These are phyloP conservation scores for Hippasteria phrygiana DNA, from an alignment of 53 echinoderm and acorn worm species.

Conservation along the genomic window DNA sequence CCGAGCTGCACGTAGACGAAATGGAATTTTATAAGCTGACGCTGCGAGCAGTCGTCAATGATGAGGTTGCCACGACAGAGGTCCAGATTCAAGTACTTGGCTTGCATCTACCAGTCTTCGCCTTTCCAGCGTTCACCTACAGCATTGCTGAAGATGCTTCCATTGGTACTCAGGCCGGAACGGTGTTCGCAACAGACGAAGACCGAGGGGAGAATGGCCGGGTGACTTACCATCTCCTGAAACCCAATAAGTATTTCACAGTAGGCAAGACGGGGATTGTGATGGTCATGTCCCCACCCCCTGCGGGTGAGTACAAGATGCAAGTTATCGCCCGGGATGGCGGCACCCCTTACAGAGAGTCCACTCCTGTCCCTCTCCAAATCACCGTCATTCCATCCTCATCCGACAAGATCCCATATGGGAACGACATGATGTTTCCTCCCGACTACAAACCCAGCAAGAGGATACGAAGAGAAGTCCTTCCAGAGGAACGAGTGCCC, in stretches of 20 bases:
- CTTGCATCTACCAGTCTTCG: conserved; percentile 72
- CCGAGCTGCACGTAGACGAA: conserved; percentile 59
- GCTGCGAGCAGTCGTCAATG: conserved; percentile 34
- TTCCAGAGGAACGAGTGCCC: conserved; percentile 51
- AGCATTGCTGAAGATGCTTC: conserved; percentile 60
- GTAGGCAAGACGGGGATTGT: conserved; percentile 70
- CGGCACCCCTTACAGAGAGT: conserved; percentile 68
- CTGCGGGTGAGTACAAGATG: conserved; percentile 63
- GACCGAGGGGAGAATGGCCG: conserved; percentile 72
- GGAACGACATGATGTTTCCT: conserved; percentile 80
- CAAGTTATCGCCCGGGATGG: conserved; percentile 73
- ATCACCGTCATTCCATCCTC: conserved; percentile 65
- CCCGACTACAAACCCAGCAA: conserved; percentile 36
- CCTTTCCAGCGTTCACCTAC: conserved; percentile 39
- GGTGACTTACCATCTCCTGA: conserved; percentile 61
- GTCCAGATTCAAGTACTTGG: conserved; percentile 67
- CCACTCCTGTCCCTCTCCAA: conserved; percentile 63
- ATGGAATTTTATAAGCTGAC: conserved; percentile 50
- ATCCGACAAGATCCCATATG: conserved; percentile 67
- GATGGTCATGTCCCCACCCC: conserved; percentile 33
- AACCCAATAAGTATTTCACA: conserved; percentile 58
- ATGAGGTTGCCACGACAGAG: conserved; percentile 33
- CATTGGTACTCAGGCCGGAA: conserved; percentile 44
- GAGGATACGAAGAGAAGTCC: conserved; percentile 66
- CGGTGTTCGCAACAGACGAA: conserved; percentile 73